A percentile compares a stretch with the other conserved stretches of the same genome.
These are phyloP conservation scores for Bucorvus abyssinicus DNA, from an alignment of 2,797 vertebrate species.

Conservation along the genomic window DNA sequence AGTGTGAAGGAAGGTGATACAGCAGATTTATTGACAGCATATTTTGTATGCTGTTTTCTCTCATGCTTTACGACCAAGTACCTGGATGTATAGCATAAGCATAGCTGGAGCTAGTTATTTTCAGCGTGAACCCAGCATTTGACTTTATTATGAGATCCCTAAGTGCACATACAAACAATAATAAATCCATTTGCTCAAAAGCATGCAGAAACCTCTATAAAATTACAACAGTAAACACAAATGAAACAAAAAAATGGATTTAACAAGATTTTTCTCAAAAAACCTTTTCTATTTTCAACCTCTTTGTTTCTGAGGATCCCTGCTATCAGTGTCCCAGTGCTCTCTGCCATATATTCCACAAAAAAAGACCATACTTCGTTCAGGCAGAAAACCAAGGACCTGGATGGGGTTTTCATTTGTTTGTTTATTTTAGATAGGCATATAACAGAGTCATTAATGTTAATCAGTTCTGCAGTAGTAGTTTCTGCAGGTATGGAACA, in stretches of 20 bases:
- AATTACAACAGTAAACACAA: not conserved
- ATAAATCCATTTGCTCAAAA: not conserved
- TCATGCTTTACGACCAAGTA: not conserved
- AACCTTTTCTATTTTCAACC: not conserved
- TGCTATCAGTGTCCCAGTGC: not conserved
- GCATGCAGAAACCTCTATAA: not conserved
- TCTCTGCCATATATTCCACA: not conserved
- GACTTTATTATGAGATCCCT: not conserved
- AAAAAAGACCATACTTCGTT: not conserved
- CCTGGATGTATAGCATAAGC: not conserved
- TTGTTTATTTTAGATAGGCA: too few relatives aligned
- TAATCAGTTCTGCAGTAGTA: not conserved
- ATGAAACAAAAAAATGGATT: not conserved
- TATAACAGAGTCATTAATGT: not conserved
- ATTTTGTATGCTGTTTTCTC: not conserved
- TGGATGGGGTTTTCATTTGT: not conserved
- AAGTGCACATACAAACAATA: not conserved
- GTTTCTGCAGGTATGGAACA: not conserved
- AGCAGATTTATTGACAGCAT: not conserved
- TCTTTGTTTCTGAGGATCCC: not conserved
- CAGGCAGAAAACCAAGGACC: not conserved
- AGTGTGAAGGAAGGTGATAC: not conserved
- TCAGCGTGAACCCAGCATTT: not conserved
- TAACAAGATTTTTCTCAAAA: not conserved
- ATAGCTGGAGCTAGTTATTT: not conserved